A percentile compares a stretch with the other conserved stretches of the same genome.
phyloP scores from a whole-genome alignment of 2,797 vertebrate genomes.

The Coregonus suidteri region DNA sequence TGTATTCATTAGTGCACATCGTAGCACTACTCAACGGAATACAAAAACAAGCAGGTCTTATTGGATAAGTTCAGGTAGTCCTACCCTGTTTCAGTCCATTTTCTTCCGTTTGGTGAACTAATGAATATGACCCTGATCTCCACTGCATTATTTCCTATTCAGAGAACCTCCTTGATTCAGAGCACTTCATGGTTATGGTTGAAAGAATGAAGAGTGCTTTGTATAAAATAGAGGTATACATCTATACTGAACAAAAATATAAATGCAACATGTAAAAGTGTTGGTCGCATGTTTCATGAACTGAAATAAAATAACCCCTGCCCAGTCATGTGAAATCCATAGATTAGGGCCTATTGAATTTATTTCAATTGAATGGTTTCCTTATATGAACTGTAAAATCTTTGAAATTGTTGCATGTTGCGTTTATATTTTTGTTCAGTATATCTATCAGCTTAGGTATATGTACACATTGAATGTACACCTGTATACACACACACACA shows the following conservation, averaged over 20 bases:
- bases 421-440: not conserved
- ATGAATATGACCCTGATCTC: not conserved
- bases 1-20: not conserved
- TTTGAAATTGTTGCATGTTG: too few relatives aligned
- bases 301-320: too few relatives aligned
- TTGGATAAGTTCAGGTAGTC: not conserved
- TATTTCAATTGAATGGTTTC: too few relatives aligned
- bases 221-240: constrained; percentile 8
- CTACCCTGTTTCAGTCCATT: not conserved
- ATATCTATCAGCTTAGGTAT: constrained; percentile 8
- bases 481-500: constrained; percentile 2
- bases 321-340: too few relatives aligned
- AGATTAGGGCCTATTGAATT: too few relatives aligned
- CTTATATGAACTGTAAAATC: too few relatives aligned
- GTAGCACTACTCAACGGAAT: not conserved
- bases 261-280: not conserved
- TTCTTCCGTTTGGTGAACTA: not conserved
- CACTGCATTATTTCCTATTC: not conserved
- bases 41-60: not conserved
- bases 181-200: not conserved
- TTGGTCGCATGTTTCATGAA: too few relatives aligned
- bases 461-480: not conserved
- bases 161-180: not conserved
- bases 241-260: not conserved
- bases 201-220: not conserved